Evolutionary conservation across 2,888 invertebrate species (phyloP), one percentile per base, ranked within the genome.

Genomic region (Scaptomyza parva): DNA sequence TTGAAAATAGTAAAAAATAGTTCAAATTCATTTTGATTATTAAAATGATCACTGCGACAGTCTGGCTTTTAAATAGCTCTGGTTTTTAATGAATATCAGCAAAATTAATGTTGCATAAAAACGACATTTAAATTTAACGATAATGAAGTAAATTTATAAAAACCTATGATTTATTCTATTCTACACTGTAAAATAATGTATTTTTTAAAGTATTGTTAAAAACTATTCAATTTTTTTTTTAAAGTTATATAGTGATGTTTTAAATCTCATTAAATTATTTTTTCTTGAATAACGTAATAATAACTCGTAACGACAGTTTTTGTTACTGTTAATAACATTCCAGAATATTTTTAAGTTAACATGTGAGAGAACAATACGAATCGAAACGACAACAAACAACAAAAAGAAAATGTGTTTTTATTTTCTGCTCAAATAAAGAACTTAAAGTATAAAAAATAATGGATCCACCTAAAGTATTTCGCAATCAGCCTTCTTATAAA

Each of bases 401-500:
- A n/a, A 3, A n/a, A 14, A 20, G 2, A 24, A 26, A 26, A n/a
- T 26, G 18, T 26, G 9, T 33, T 0, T 14, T 14, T 43, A n/a
- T 18, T 8, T n/a, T n/a, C n/a, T 26, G 11, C 7, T 30, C 28
- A 8, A 5, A 7, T 3, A 20, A 17, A 22, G n/a, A n/a, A n/a
- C n/a, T n/a, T 1, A 7, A 62, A 20, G 37, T 17, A 11, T 14
- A 2, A 6, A 30, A 2, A 35, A 41, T 26, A 14, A 60, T 81
- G 78, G 64, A 62, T 11, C 2, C 8, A 24, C 54, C 64, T 30
- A 0, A 28, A 1, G 59, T 68, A 26, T 90, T 90, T 51, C 70
- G 61, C 2, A 72, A 84, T 47, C 88, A 89, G 52, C 90, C 89
- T 0, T 80, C 86, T 0, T 82, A 79, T n/a, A 83, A 69, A 3